Base-by-base conservation (phyloP, 2,797 vertebrate species). In the Melanotaenia nigrans region DNA sequence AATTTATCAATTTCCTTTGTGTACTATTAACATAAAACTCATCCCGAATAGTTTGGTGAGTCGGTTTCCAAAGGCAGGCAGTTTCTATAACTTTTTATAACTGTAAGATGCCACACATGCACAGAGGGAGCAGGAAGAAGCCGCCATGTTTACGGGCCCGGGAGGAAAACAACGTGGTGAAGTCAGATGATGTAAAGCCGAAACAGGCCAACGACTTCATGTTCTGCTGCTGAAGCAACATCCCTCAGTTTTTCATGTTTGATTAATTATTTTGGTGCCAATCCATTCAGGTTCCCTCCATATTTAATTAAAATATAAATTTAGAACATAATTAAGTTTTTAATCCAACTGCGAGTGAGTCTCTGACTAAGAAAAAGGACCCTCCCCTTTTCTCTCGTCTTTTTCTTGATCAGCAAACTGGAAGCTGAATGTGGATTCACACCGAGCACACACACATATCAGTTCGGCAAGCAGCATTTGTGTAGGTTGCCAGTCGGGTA, bases 231-330 rank as follows among this genome's bases (percentile, higher is more conserved):
- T 94, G 88, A 95, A 94, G 96, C 95, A 96, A 95, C 92, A 86
- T 86, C 86, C 91, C 66, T 65, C 40, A 4, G 1, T 35, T 49
- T 89, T 83, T 95, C 89, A 96, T 95, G 96, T 96, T 96, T 97
- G 95, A 97, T 96, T 96, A 96, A 96, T 96, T 97, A 96, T 96
- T 97, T 97, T 95, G 73, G 68, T 87, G 78, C 82, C 96, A 96
- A 96, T 96, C 95, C 95, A 96, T 96, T 95, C 95, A 95, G 96
- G 95, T 95, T 96, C 96, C 95, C 95, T 95, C 95, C 95, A 95
- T 97, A 96, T 97, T 97, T 96, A 97, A 98, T 98, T 97, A 97
- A 96, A 97, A 97, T 96, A 96, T 98, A 92, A 96, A 97, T 97
- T 97, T 95, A 96, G 96, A 94, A 96, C 94, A 95, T 97, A 97